phyloP scores from a whole-genome alignment of 2,888 invertebrate genomes.

The Tetanocera ferruginea region DNA sequence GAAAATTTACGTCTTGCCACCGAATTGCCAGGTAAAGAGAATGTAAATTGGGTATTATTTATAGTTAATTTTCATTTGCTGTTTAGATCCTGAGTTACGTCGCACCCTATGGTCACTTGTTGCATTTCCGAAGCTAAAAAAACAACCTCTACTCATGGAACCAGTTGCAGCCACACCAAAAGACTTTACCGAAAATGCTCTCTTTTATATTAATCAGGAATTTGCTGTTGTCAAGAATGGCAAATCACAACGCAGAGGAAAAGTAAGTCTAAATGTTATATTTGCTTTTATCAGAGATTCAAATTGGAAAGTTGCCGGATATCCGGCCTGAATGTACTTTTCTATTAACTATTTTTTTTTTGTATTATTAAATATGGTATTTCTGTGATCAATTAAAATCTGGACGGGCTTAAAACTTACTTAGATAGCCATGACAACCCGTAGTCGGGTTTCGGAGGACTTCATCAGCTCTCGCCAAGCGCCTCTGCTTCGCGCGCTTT shows the following conservation, averaged over 20 bases:
- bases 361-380: too few species aligned
- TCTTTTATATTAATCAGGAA: constrained; percentile 97
- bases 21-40: constrained; percentile 82
- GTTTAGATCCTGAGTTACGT: constrained; percentile 86
- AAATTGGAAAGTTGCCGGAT: too few species aligned
- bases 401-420: too few species aligned
- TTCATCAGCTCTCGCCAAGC: too few species aligned
- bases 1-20: constrained; percentile 97
- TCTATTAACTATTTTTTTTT: too few species aligned
- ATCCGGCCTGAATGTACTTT: too few species aligned
- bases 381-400: too few species aligned
- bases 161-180: constrained; percentile 89
- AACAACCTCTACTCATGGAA: constrained; percentile 88
- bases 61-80: constrained; percentile 20
- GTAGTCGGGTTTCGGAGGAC: too few species aligned
- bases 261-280: constrained; percentile 70
- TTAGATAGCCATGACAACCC: too few species aligned
- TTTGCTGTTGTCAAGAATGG: constrained; percentile 96
- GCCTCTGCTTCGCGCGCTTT: too few species aligned
- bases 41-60: neutral
- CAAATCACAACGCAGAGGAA: constrained; percentile 93
- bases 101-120: constrained; percentile 96
- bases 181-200: constrained; percentile 92
- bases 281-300: too few species aligned
- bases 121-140: constrained; percentile 95